These are phyloP conservation scores for chimpanzee (Pan troglodytes) DNA, from an alignment of 2,113 vertebrate genomes.

Conservation along the genomic window NHGRI_mPanTro3-v2.1_pri NC_072416.2:15784001-15784500, in stretches of 20 bases:
- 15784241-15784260: background rate
- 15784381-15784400: background rate
- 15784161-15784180: background rate
- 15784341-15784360: conserved; percentile 37
- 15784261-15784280: background rate
- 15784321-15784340: background rate
- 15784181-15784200: background rate
- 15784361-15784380: conserved; percentile 10
- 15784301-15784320: background rate
- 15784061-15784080: background rate
- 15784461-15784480: conserved; percentile 27
- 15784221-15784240: background rate
- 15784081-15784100: background rate
- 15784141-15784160: background rate
- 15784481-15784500: conserved; percentile 18
- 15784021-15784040: background rate
- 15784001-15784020: background rate
- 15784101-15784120: background rate
- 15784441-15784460: background rate
- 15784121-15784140: background rate
- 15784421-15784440: background rate
- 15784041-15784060: background rate
- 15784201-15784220: background rate
- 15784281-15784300: background rate
- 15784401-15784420: conserved; percentile 22